phyloP scores from a whole-genome alignment of 2,113 vertebrate species.

The Limnothrissa miodon region DNA sequence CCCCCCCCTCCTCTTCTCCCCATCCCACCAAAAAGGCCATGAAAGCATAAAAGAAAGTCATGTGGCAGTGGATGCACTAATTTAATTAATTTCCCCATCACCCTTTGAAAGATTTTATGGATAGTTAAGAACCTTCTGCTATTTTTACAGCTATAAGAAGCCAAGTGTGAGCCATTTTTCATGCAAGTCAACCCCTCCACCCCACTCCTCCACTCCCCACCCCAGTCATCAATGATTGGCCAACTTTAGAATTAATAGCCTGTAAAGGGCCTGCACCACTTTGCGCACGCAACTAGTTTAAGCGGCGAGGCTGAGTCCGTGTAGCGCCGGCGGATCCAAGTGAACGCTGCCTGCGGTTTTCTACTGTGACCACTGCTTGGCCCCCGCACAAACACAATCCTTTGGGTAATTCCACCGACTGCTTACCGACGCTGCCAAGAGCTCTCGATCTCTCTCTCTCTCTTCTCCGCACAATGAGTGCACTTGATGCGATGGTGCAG shows the following conservation, averaged over 20 bases:
- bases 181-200: constrained; percentile 50
- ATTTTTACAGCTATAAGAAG: constrained; percentile 70
- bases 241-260: constrained; percentile 57
- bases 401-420: constrained; percentile 37
- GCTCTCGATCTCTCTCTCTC: constrained; percentile 1
- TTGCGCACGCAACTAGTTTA: constrained; percentile 9
- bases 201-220: neutral
- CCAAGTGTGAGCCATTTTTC: constrained; percentile 63
- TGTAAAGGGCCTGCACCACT: constrained; percentile 31
- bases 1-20: constrained; percentile 20
- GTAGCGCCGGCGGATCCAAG: neutral
- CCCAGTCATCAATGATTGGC: constrained; percentile 51
- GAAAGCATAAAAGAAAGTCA: constrained; percentile 67
- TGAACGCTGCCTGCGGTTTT: neutral
- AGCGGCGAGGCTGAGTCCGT: neutral
- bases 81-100: constrained; percentile 71
- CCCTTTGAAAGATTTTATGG: constrained; percentile 70
- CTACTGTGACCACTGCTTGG: constrained; percentile 45
- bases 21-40: constrained; percentile 51
- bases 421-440: constrained; percentile 43
- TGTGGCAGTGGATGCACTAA: constrained; percentile 69
- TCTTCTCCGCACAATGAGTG: constrained; percentile 27
- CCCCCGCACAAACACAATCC: constrained; percentile 38
- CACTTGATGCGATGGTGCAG: constrained; percentile 24
- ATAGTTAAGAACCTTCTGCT: constrained; percentile 73